Evolutionary conservation across 2,888 invertebrate species (phyloP).

Genomic region (Koerneria pararmatus): DNA sequence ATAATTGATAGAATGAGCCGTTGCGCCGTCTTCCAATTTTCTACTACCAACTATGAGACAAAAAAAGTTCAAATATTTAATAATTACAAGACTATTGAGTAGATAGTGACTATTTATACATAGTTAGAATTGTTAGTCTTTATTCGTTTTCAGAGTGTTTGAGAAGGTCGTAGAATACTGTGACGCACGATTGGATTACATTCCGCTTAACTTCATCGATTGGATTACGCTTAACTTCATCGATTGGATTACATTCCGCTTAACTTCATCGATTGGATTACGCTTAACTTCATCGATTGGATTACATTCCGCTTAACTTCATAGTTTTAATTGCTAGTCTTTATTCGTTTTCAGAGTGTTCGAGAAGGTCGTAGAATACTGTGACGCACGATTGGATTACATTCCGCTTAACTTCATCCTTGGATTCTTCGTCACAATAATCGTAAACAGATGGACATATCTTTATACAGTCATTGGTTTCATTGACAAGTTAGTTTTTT

Average conservation of each 20-base stretch:
- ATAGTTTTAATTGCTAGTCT: conserved; percentile 43
- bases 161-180: conserved; percentile 42
- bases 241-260: too few species aligned
- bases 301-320: too few species aligned
- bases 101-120: too few species aligned
- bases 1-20: too few species aligned
- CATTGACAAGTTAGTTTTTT: conserved; percentile 43
- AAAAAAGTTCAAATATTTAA: too few species aligned
- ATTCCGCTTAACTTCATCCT: conserved; percentile 46
- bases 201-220: conserved; percentile 46
- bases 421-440: conserved; percentile 45
- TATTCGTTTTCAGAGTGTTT: conserved; percentile 39
- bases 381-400: conserved; percentile 39
- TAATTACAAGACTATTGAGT: too few species aligned
- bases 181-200: conserved; percentile 39
- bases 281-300: too few species aligned
- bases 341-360: conserved; percentile 38
- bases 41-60: too few species aligned
- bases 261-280: too few species aligned
- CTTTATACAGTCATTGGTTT: conserved; percentile 46
- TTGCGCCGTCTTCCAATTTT: too few species aligned
- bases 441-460: conserved; percentile 46
- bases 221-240: too few species aligned
- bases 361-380: conserved; percentile 41
- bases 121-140: too few species aligned